phyloP scores from a whole-genome alignment of 2,113 vertebrate genomes.

The Coracopsis vasa region DNA sequence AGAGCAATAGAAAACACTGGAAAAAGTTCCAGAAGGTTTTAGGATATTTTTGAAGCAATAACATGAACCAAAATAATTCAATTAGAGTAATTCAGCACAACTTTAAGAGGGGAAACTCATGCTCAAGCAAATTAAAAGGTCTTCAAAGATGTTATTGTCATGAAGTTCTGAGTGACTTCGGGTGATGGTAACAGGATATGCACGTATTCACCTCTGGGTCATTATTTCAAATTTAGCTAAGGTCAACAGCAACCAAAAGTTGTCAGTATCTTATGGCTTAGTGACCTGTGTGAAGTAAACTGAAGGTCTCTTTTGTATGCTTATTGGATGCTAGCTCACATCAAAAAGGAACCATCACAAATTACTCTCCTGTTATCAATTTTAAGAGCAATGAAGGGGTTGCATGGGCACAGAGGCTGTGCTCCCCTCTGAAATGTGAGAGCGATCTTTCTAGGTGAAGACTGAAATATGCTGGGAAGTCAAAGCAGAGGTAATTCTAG shows the following conservation, averaged over 20 bases:
- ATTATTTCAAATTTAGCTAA: conserved; percentile 5
- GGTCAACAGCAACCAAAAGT: background rate
- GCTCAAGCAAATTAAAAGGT: background rate
- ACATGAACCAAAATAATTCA: background rate
- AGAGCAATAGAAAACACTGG: background rate
- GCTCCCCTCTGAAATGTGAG: background rate
- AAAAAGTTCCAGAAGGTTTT: conserved; percentile 4
- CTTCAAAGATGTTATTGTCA: conserved; percentile 20
- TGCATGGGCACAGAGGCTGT: background rate
- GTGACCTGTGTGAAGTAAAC: background rate
- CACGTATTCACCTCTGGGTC: background rate
- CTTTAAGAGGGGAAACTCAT: conserved; percentile 21
- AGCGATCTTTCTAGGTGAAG: background rate
- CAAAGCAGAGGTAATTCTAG: background rate
- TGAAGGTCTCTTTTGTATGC: background rate
- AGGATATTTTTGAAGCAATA: conserved; percentile 21
- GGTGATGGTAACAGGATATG: background rate
- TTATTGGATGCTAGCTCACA: background rate
- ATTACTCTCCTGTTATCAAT: background rate
- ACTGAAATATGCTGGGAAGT: background rate
- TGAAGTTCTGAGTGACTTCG: background rate
- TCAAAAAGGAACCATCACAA: background rate
- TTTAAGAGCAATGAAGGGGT: background rate
- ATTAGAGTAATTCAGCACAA: conserved; percentile 10
- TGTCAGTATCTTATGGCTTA: background rate